phyloP scores from a whole-genome alignment of 2,888 invertebrate species.

The Diogma glabrata region DNA sequence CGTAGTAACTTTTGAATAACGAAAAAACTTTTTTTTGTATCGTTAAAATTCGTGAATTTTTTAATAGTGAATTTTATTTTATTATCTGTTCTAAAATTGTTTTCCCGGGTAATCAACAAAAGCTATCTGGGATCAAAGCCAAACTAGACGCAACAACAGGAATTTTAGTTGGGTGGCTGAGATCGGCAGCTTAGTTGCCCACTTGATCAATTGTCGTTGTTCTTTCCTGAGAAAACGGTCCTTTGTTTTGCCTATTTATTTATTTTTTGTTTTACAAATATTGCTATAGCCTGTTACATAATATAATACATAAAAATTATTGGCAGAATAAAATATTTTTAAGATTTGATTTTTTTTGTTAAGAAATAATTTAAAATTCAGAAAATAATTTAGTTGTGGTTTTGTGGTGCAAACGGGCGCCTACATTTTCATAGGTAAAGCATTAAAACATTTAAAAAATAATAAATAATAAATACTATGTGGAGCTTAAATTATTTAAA shows the following conservation, averaged over 20 bases:
- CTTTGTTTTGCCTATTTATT: slow-evolving; percentile 21
- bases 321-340: no score
- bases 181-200: slow-evolving; percentile 1
- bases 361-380: background rate
- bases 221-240: slow-evolving; percentile 38
- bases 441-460: no score
- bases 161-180: background rate
- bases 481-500: no score
- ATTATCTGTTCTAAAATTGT: slow-evolving; percentile 19
- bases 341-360: background rate
- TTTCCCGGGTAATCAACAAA: slow-evolving; percentile 37
- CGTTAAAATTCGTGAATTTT: slow-evolving; percentile 1
- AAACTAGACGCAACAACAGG: slow-evolving; percentile 28
- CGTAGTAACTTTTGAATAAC: no score
- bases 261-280: no score
- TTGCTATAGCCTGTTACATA: slow-evolving; percentile 24
- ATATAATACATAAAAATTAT: slow-evolving; percentile 15
- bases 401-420: background rate
- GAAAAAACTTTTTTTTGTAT: no score
- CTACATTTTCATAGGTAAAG: slow-evolving; percentile 4
- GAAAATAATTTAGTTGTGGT: slow-evolving; percentile 3
- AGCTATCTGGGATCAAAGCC: slow-evolving; percentile 37
- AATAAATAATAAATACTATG: no score
- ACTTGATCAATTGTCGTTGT: slow-evolving; percentile 37
- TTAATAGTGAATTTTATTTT: background rate